Evolutionary conservation across 1,140 invertebrate genomes (phyloP).

Genomic region (Ganaspis sp.): DNA sequence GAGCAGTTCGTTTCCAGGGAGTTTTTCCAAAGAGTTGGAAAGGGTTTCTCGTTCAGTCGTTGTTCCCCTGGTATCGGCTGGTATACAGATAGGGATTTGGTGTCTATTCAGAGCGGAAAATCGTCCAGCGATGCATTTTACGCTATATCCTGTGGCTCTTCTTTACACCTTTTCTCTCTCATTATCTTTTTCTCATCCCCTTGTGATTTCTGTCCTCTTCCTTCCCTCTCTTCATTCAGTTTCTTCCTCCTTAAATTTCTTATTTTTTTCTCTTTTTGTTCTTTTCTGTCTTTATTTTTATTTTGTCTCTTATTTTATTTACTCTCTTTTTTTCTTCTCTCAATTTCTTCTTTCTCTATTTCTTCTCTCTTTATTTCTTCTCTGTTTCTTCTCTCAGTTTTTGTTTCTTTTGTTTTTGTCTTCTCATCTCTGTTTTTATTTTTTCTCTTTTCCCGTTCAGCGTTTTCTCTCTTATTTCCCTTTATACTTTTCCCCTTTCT

Average conservation of each 20-base stretch:
- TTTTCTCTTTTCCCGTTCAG: background rate
- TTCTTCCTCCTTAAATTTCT: too few relatives aligned
- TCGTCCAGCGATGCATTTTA: constrained; percentile 60
- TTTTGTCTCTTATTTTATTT: too few relatives aligned
- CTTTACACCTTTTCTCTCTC: constrained; percentile 24
- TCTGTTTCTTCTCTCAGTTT: too few relatives aligned
- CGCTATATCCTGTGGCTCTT: background rate
- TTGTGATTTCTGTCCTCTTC: background rate
- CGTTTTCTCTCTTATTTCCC: constrained; percentile 11
- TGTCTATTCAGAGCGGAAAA: constrained; percentile 58
- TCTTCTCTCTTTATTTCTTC: too few relatives aligned
- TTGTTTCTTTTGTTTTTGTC: too few relatives aligned
- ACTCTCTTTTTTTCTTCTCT: too few relatives aligned
- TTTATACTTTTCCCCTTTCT: too few relatives aligned
- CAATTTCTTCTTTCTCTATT: too few relatives aligned
- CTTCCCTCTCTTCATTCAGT: constrained; percentile 21
- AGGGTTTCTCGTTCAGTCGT: background rate
- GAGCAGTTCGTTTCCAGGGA: constrained; percentile 48
- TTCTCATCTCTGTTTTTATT: constrained; percentile 23
- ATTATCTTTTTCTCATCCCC: constrained; percentile 12
- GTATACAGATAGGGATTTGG: constrained; percentile 47
- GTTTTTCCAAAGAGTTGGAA: background rate
- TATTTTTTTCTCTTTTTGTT: too few relatives aligned
- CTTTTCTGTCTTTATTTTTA: too few relatives aligned
- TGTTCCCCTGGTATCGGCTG: constrained; percentile 31